phyloP scores from a whole-genome alignment of 2,888 invertebrate genomes.

The Torymus auratus region DNA sequence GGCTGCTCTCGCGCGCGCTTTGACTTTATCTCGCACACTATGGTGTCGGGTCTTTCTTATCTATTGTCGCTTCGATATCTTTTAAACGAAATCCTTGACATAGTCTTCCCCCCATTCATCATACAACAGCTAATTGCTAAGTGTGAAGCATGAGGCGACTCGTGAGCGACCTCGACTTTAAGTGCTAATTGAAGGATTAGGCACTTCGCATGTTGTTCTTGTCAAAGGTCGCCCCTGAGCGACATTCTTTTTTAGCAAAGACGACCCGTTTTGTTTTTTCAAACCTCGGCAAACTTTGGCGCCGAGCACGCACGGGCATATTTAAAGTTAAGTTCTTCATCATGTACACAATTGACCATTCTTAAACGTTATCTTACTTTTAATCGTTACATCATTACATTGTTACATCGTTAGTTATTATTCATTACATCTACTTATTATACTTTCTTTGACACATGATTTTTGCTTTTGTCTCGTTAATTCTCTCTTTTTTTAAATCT shows the following conservation, averaged over 20 bases:
- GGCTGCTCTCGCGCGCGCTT: slow-evolving; percentile 66
- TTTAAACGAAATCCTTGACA: slow-evolving; percentile 45
- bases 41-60: neutral
- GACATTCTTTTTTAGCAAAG: slow-evolving; percentile 46
- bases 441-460: slow-evolving; percentile 59
- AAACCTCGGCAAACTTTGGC: slow-evolving; percentile 52
- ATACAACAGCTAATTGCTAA: slow-evolving; percentile 43
- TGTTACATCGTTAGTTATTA: slow-evolving; percentile 22
- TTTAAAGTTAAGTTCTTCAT: slow-evolving; percentile 40
- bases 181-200: no score
- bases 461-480: slow-evolving; percentile 44
- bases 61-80: slow-evolving; percentile 57
- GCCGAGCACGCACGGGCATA: slow-evolving; percentile 26
- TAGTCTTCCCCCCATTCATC: slow-evolving; percentile 2
- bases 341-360: slow-evolving; percentile 57
- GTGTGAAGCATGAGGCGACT: slow-evolving; percentile 57
- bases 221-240: slow-evolving; percentile 62
- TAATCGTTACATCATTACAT: slow-evolving; percentile 48
- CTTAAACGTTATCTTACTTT: slow-evolving; percentile 50
- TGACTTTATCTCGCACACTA: no score
- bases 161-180: slow-evolving; percentile 59
- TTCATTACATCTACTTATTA: slow-evolving; percentile 52
- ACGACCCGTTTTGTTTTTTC: slow-evolving; percentile 21
- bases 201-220: no score
- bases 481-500: slow-evolving; percentile 9